Evolutionary conservation across 1,140 invertebrate genomes (phyloP), one percentile per base, ranked within the genome.

Genomic region (Lanistes nyassanus): DNA sequence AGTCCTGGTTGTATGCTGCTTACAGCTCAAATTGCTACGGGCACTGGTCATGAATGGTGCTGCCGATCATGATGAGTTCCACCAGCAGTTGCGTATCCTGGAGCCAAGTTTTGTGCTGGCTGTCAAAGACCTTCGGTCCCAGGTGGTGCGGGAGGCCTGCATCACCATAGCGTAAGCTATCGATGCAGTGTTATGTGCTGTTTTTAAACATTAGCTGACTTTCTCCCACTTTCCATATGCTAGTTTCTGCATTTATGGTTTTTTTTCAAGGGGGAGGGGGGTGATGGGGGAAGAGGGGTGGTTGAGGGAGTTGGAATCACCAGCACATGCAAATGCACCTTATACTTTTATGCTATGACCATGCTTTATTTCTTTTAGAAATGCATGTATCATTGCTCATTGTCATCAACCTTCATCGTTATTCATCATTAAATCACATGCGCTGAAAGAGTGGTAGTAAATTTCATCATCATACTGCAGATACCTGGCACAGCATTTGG

Each of bases 61-160:
- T 79, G 94, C 91, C 9, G 93, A 94, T 84, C 94, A 93, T 85
- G 93, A 95, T 58, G 96, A 97, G 82, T 97, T 98, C 88, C 91
- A 92, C 69, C 91, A 92, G 21, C 92, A 93, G 76, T 89, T 98
- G n/a, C 93, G 95, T 83, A 92, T 92, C 74, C 85, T 97, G 60
- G 96, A 97, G 75, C 91, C 93, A 75, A 91, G 95, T 19, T 94
- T 99, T 82, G 92, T 96, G 71, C 91, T 92, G 29, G 94, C 95
- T 69, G 92, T 97, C 76, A 96, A 95, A 90, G 97, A 99, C 91
- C 91, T 99, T 3, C 91, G 97, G 84, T 97, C 91, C 79, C 93
- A 97, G 90, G 95, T 98, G 72, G 96, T 97, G 0, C 91, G 97
- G 76, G 98, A 99, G 89, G 95, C 95, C 0, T 98, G 97, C 87